Conservation (phyloP, 2,113 vertebrate genomes). For the Zosterops hypoxanthus region DNA sequence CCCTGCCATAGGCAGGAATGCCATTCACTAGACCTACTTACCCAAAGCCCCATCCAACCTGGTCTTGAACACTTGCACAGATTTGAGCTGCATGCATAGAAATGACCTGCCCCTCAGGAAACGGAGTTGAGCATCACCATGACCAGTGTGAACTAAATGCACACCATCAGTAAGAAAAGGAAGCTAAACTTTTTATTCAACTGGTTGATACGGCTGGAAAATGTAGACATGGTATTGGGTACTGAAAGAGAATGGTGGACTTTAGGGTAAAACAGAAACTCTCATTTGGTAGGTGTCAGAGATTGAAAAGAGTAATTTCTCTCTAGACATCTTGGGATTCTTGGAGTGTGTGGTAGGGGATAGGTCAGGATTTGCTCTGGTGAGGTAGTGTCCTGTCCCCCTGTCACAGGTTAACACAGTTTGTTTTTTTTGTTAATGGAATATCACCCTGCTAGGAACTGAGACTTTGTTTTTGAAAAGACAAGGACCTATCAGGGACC, state of each 20-base stretch:
- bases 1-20: background rate
- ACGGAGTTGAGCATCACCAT: background rate
- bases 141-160: background rate
- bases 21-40: background rate
- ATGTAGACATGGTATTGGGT: background rate
- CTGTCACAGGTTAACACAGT: no score
- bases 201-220: background rate
- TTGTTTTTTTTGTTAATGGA: no score
- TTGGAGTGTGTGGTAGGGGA: background rate
- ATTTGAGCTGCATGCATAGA: background rate
- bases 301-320: background rate
- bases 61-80: background rate
- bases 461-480: no score
- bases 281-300: background rate
- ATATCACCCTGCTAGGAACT: no score
- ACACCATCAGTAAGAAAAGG: background rate
- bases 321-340: background rate
- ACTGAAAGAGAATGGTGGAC: background rate
- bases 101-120: background rate
- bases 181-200: background rate
- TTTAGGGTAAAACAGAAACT: background rate
- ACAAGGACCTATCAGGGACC: no score
- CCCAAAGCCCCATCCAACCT: background rate
- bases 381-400: background rate
- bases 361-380: background rate